phyloP scores from a whole-genome alignment of 2,888 invertebrate species.

The Encarsia formosa region DNA sequence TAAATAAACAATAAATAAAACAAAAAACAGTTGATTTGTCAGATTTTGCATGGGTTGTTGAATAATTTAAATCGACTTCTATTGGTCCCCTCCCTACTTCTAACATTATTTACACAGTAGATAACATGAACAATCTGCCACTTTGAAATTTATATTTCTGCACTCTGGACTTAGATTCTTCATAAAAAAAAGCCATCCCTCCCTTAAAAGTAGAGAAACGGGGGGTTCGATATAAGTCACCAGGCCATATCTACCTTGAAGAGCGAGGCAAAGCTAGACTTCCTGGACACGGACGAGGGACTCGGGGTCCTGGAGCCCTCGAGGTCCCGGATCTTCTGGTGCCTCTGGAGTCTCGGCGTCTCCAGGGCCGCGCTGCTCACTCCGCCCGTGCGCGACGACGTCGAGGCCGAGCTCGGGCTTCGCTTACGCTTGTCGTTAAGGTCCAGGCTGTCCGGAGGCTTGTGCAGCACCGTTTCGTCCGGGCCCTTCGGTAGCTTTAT shows the following conservation, averaged over 20 bases:
- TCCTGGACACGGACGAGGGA: constrained; percentile 66
- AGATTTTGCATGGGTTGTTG: too few relatives aligned
- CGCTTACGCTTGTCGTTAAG: constrained; percentile 48
- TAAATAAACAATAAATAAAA: constrained; percentile 6
- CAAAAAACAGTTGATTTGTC: constrained; percentile 10
- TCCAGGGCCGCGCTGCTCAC: constrained; percentile 1
- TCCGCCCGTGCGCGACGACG: constrained; percentile 3
- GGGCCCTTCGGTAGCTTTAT: constrained; percentile 31
- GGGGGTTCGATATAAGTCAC: too few relatives aligned
- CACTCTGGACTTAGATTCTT: too few relatives aligned
- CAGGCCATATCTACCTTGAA: constrained; percentile 58
- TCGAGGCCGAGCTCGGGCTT: constrained; percentile 13
- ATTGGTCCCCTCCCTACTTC: too few relatives aligned
- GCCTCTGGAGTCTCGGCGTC: constrained; percentile 43
- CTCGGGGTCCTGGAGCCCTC: constrained; percentile 61
- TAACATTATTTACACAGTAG: too few relatives aligned
- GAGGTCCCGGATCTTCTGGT: constrained; percentile 47
- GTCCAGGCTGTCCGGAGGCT: constrained; percentile 63
- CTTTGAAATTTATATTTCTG: too few relatives aligned
- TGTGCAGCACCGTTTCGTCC: constrained; percentile 33
- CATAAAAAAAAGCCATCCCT: not conserved
- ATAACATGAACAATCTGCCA: too few relatives aligned
- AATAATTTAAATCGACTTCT: too few relatives aligned
- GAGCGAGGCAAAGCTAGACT: constrained; percentile 76
- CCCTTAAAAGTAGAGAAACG: too few relatives aligned